These are phyloP conservation scores for Sinocyclocheilus anshuiensis DNA, from an alignment of 2,113 vertebrate species.

Conservation along the genomic window DNA sequence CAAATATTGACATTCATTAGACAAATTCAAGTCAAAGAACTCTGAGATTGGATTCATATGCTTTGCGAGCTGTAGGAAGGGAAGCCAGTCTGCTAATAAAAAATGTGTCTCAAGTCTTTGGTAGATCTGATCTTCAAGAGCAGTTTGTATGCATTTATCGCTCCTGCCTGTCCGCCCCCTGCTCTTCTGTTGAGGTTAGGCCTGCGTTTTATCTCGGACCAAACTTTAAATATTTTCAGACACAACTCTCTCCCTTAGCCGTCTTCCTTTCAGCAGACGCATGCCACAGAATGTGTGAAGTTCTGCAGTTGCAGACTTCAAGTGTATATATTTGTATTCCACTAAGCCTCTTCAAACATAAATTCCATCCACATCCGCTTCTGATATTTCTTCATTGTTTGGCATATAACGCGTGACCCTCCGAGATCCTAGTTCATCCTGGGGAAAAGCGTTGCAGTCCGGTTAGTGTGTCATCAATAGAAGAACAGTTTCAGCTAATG, in stretches of 20 bases:
- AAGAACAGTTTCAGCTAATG: slow-evolving; percentile 19
- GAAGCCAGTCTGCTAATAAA: slow-evolving; percentile 68
- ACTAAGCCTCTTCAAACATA: slow-evolving; percentile 33
- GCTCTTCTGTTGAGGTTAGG: slow-evolving; percentile 65
- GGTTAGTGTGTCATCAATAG: slow-evolving; percentile 53
- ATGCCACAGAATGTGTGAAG: slow-evolving; percentile 69
- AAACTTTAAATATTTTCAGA: slow-evolving; percentile 75
- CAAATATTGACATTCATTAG: slow-evolving; percentile 76
- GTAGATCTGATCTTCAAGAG: slow-evolving; percentile 11
- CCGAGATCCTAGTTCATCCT: slow-evolving; percentile 54
- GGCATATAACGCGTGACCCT: slow-evolving; percentile 50
- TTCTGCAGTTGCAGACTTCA: slow-evolving; percentile 65
- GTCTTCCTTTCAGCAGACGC: slow-evolving; percentile 59
- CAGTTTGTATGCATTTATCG: slow-evolving; percentile 17
- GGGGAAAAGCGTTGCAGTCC: slow-evolving; percentile 59
- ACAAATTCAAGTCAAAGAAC: slow-evolving; percentile 73
- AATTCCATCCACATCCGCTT: slow-evolving; percentile 45
- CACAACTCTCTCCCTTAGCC: slow-evolving; percentile 64
- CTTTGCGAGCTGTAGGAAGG: slow-evolving; percentile 42
- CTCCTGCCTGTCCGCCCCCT: background rate
- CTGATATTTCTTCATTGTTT: slow-evolving; percentile 58
- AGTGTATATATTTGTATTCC: slow-evolving; percentile 10
- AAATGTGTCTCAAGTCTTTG: slow-evolving; percentile 45
- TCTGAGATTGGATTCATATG: slow-evolving; percentile 75
- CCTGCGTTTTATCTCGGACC: slow-evolving; percentile 73